Base-by-base conservation (phyloP, 2,113 vertebrate genomes). In the Daphoenositta chrysoptera region DNA sequence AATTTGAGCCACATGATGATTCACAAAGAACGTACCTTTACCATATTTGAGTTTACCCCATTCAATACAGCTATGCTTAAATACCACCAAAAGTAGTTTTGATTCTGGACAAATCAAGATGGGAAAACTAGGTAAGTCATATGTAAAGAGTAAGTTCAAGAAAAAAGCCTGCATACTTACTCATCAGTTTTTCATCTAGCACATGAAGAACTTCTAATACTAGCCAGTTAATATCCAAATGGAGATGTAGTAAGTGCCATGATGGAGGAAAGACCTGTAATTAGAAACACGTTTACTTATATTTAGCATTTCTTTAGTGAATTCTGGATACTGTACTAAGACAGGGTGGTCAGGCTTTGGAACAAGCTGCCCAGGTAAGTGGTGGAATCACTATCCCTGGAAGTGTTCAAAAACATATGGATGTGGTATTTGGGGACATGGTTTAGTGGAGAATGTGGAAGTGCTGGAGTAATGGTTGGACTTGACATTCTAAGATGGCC, bases 211-310 rank as follows among this genome's bases (percentile, higher is more conserved):
- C 97, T 98, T 99, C 99, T 93, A 99, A 80, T 48, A 99, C 94
- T 64, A 99, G 98, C 99, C 99, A 99, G 77, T 99, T 98, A 79
- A 99, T 97, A 96, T 99, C 99, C 91, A 99, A 98, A 96, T 99
- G 97, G 93, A 99, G 99, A 95, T 99, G 99, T 28, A 99, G 73
- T 85, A 99, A 98, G 97, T 99, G 99, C 99, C 99, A 99, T 2
- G 99, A 98, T 22, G 99, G 99, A 87, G 99, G 98, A 92, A 99
- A 98, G 71, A 99, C 96, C 99, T 99, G 96, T 51, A 70, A 93
- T 84, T 95, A 84, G 61, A 97, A 94, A 97, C 19, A 91, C 2
- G 82, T 66, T 90, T 56, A 83, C 47, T 61, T 72, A 51, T 35
- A 91, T 63, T 28, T 51, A 60, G 39, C 12, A 37, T 76, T 87